Evolutionary conservation across 2,888 invertebrate genomes (phyloP), one percentile per base, ranked within the genome.

Genomic region (Heteropelma amictum): DNA sequence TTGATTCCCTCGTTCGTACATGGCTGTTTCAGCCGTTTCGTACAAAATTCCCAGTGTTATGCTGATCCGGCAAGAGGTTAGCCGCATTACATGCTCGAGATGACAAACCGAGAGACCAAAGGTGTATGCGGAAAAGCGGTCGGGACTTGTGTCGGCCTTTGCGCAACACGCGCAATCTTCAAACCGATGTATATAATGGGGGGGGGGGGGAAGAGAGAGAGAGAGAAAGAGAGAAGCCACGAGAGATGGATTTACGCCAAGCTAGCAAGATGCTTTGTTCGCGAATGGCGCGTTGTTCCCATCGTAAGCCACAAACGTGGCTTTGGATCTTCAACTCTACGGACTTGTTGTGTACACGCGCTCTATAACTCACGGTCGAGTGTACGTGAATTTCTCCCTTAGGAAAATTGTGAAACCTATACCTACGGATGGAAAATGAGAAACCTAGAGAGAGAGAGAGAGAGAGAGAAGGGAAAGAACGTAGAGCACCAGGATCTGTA

Each of bases 41-140:
- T 17, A 7, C 8, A n/a, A n/a, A 28, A 35, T 54, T 12, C 17
- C 19, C 33, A n/a, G 17, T 38, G 30, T 38, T 8, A 14, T 19
- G 23, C 6, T 23, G 38, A 56, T 10, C 38, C 14, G 38, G 10
- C 38, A 10, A 7, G 14, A 60, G 30, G 49, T 78, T 80, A 67
- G 74, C 67, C 79, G 77, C 76, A 82, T 85, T 81, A 81, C 81
- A 85, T 81, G 81, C 83, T 80, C 74, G 81, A 81, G 74, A 76
- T 80, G 77, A 79, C 69, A 73, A 60, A 77, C 3, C 28, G 35
- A 38, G 17, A 28, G 38, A 10, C 38, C 12, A 23, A 23, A 10
- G 10, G 38, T 7, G 54, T 12, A 35, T 6, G 77, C 58, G 54
- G 65, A 61, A 70, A 79, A 51, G 60, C 49, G 17, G 74, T 75